A percentile compares a stretch with the other conserved stretches of the same genome.
phyloP scores from a whole-genome alignment of 2,113 vertebrate genomes.

The Sterrhoptilus dennistouni region DNA sequence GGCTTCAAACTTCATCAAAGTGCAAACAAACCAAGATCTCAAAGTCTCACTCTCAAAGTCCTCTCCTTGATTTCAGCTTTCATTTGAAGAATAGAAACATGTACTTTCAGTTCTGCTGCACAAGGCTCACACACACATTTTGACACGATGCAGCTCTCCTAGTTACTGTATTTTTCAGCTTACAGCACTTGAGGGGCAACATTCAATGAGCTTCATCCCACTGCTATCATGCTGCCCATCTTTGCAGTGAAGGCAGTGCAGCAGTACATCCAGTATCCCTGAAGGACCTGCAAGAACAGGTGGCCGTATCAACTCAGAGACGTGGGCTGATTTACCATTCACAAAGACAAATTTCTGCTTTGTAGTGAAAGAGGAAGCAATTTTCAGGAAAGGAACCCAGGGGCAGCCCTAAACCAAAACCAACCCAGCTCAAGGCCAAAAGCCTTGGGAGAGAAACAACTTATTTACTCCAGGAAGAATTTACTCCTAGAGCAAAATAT shows the following conservation, averaged over 20 bases:
- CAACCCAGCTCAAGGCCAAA: background rate
- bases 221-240: rapidly evolving
- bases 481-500: background rate
- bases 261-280: rapidly evolving
- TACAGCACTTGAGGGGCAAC: background rate
- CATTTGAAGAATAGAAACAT: background rate
- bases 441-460: background rate
- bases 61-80: background rate
- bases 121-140: background rate
- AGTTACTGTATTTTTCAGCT: background rate
- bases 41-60: background rate
- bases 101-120: background rate
- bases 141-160: background rate
- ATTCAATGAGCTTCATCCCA: background rate
- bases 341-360: background rate
- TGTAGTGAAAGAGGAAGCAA: background rate
- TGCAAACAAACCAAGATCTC: background rate
- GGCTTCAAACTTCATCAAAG: background rate
- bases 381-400: background rate
- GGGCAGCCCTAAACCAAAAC: background rate
- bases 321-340: background rate
- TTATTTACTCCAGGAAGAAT: background rate
- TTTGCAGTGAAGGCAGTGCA: background rate
- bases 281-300: background rate
- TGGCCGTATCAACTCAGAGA: background rate